Evolutionary conservation across 2,888 invertebrate species (phyloP), one percentile per base, ranked within the genome.

Genomic region (Eristalinus aeneus): DNA sequence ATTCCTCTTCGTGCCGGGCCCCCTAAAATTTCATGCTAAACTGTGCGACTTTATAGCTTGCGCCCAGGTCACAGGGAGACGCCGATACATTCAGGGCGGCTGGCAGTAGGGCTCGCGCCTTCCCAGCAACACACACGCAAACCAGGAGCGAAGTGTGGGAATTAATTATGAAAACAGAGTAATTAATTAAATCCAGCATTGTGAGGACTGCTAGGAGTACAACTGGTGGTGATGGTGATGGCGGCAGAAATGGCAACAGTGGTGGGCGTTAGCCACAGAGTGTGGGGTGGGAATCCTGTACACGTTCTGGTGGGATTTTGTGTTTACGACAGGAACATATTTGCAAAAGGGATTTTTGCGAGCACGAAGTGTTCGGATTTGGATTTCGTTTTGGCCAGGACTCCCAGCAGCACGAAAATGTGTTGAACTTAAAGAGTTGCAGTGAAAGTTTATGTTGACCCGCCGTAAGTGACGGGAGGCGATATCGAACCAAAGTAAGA

Each of bases 91-190:
- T 39, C 34, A 46, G 20, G 10, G n/a, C 11, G 11, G 65, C 10
- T 63, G 36, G 0, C 34, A 31, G 22, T 22, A 32, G 16, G 53
- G 65, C 1, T 10, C 16, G 23, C n/a, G 31, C 32, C 27, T 10
- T 53, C 9, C 54, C 53, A 11, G 12, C 20, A 31, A 61, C 61
- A 67, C 34, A 67, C 56, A 74, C 61, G 31, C 67, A 61, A 61
- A n/a, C 23, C 20, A 32, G 53, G 61, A 72, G 72, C 71, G 46
- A 76, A 82, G 71, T 72, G 72, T 82, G 60, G 67, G 76, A 82
- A 82, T 82, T 82, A 76, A 76, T 82, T 82, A 82, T 76, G 76
- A 82, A 76, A 82, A 76, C 67, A 72, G 67, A 65, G 67, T 76
- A 76, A 82, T 82, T 82, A 82, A 82, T 82, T 76, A 76, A 82